Base-by-base conservation (phyloP, 2,888 invertebrate genomes). In the Anthrax anthrax region DNA sequence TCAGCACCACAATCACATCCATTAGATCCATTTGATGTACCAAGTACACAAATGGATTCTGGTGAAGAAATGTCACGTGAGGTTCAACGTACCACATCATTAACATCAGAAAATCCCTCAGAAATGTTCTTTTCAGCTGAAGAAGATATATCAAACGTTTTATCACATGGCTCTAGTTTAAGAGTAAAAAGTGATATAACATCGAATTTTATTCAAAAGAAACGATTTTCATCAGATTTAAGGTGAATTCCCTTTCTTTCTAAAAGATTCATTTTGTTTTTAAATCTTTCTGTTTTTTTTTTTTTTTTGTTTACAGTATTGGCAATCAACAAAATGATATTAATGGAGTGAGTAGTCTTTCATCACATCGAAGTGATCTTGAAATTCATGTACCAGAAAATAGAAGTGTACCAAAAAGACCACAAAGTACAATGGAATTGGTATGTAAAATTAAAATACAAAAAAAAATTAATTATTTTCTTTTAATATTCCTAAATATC, bases 51-150 rank as follows among this genome's bases (percentile, higher is more conserved):
- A 39, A 40, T 55, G 6, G 49, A 49, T 36, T 56, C 56, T 18
- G 60, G 62, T 2, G 65, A 64, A 47, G 59, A 65, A 42, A 46
- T 64, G 45, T 62, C 62, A 4, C 58, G 65, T 6, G 67, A 66
- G 53, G 68, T 69, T 9, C 86, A 87, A 65, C 72, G 90, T 56
- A 88, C 90, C 0, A 81, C 85, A 60, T 90, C 89, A 0, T 80
- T 90, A 62, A 86, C 86, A 2, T 88, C 88, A 50, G 89, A 90
- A 64, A 90, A 90, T 64, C 88, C 86, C 57, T 88, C 88, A 0
- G 92, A 92, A 67, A 83, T 85, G 44, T 94, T 91, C 68, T 92
- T 88, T 63, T 92, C 92, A 0, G 92, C 92, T 0, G 91, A 92
- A 60, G 92, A 94, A 67, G 92, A 91, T 56, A 76, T 84, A 42